phyloP scores from a whole-genome alignment of 2,113 vertebrate species.

The Leptodactylus fuscus region DNA sequence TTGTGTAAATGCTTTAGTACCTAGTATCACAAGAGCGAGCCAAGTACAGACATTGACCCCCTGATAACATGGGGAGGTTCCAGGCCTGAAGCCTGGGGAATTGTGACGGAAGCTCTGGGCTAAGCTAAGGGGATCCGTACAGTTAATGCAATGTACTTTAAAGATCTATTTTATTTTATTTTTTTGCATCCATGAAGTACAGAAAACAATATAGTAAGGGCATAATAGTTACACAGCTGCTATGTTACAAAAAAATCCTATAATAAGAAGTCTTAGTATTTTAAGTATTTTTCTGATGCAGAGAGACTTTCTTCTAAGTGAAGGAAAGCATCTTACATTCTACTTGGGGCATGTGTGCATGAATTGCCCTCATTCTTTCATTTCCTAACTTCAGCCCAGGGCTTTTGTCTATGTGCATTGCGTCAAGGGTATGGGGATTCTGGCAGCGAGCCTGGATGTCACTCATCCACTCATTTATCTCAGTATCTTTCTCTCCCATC shows the following conservation, averaged over 20 bases:
- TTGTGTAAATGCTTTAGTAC: too few relatives aligned
- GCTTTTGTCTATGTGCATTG: constrained; percentile 38
- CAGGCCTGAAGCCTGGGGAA: background rate
- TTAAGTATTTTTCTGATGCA: background rate
- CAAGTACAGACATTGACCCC: too few relatives aligned
- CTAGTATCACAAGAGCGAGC: too few relatives aligned
- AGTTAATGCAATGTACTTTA: background rate
- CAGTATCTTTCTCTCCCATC: background rate
- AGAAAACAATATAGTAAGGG: background rate
- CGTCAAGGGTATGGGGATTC: constrained; percentile 18
- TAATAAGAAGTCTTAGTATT: background rate
- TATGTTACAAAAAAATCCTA: background rate
- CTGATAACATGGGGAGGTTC: too few relatives aligned
- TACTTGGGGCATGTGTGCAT: constrained; percentile 44
- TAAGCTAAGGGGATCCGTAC: too few relatives aligned
- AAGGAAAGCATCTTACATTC: constrained; percentile 24
- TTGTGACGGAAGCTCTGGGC: background rate
- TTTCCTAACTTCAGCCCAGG: constrained; percentile 17
- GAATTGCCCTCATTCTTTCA: constrained; percentile 49
- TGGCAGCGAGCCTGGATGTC: background rate
- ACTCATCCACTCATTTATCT: background rate
- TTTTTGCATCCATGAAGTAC: background rate
- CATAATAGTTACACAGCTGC: background rate
- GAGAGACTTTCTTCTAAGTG: constrained; percentile 16
- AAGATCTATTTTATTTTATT: background rate